A percentile compares a stretch with the other conserved stretches of the same genome.
phyloP scores from a whole-genome alignment of 2,113 vertebrate species.

The Heliornis fulica region DNA sequence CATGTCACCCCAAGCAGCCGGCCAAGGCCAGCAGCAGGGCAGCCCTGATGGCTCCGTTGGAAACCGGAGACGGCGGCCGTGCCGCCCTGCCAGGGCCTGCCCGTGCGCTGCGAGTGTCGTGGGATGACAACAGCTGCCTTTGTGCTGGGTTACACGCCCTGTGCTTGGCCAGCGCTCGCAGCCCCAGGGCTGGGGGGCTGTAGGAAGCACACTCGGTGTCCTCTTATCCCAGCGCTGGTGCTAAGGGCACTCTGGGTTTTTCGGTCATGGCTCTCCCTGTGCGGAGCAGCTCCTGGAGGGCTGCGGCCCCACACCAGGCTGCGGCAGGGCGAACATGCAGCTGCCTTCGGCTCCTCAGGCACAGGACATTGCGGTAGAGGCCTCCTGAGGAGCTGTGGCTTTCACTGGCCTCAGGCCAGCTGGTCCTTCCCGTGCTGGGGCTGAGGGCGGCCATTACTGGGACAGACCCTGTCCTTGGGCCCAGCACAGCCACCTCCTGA shows the following conservation, averaged over 20 bases:
- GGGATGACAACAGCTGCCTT: background rate
- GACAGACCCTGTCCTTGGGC: background rate
- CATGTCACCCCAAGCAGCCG: background rate
- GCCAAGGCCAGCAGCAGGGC: background rate
- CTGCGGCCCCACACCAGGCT: background rate
- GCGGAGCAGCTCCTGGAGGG: no score
- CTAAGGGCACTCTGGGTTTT: background rate
- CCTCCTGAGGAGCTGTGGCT: background rate
- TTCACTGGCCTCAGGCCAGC: background rate
- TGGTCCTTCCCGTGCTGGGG: background rate
- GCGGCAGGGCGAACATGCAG: background rate
- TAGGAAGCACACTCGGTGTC: background rate
- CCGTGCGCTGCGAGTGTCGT: fast-evolving
- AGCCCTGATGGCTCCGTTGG: fast-evolving
- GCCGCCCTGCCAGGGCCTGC: background rate
- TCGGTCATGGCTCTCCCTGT: no score
- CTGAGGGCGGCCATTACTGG: background rate
- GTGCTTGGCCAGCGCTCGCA: fast-evolving
- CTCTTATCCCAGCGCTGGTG: background rate
- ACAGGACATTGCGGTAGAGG: background rate
- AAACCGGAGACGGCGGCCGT: fast-evolving
- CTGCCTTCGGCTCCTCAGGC: background rate
- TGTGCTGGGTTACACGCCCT: fast-evolving
- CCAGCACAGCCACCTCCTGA: no score
- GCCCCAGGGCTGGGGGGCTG: background rate